Evolutionary conservation across 2,797 vertebrate genomes (phyloP).

Genomic region (Malurus leucopterus): DNA sequence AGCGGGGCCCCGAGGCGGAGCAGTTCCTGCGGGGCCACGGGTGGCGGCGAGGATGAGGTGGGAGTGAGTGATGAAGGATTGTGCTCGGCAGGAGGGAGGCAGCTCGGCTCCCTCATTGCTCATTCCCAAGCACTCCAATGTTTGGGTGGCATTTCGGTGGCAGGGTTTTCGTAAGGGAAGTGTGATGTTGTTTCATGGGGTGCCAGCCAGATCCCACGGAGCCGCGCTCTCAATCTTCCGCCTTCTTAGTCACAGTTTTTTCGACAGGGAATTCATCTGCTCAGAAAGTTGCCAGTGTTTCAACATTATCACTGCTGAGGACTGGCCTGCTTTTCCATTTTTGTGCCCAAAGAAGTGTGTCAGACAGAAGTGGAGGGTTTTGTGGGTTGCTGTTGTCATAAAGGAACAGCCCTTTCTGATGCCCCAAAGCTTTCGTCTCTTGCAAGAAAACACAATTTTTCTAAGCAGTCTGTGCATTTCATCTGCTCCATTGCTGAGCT

Average conservation of each 20-base stretch:
- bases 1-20: neutral
- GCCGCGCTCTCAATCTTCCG: slow-evolving; percentile 20
- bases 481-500: neutral
- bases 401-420: neutral
- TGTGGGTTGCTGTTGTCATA: neutral
- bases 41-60: slow-evolving; percentile 17
- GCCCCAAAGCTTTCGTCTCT: neutral
- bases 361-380: neutral
- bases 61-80: slow-evolving; percentile 54
- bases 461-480: neutral
- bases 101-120: slow-evolving; percentile 40
- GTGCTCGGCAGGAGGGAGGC: slow-evolving; percentile 16
- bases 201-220: slow-evolving; percentile 58
- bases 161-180: slow-evolving; percentile 38
- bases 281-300: slow-evolving; percentile 12
- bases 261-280: slow-evolving; percentile 19
- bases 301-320: neutral
- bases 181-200: slow-evolving; percentile 49
- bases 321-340: neutral
- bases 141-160: slow-evolving; percentile 53
- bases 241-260: slow-evolving; percentile 30
- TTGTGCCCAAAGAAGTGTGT: neutral
- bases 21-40: neutral
- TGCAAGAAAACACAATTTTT: neutral
- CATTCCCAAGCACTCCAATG: slow-evolving; percentile 30